Evolutionary conservation across 2,888 invertebrate species (phyloP).

Genomic region (Pegoplata infirma): DNA sequence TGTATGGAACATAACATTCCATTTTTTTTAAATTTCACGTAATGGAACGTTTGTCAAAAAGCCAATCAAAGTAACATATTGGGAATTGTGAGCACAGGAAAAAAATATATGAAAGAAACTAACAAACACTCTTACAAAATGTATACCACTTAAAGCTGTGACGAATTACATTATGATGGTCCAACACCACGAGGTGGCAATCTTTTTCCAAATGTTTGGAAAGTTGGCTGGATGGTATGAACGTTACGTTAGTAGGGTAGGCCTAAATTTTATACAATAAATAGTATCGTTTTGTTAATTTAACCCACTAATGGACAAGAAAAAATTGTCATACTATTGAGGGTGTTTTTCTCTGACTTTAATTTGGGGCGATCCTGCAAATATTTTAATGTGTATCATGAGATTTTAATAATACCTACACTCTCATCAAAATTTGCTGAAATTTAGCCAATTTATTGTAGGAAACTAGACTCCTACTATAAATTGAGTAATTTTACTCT

Average conservation of each 20-base stretch:
- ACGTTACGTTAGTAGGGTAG: no score
- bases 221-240: background rate
- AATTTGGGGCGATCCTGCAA: no score
- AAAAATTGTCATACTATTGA: no score
- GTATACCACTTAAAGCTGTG: conserved; percentile 58
- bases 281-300: background rate
- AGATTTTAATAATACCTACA: no score
- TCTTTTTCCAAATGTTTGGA: conserved; percentile 40
- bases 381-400: no score
- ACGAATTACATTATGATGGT: conserved; percentile 65
- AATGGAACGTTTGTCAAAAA: conserved; percentile 60
- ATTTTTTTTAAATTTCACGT: conserved; percentile 28
- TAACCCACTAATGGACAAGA: background rate
- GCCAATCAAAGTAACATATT: conserved; percentile 56
- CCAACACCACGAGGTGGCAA: conserved; percentile 58
- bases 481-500: no score
- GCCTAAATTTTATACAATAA: conserved; percentile 7
- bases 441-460: no score
- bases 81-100: conserved; percentile 19
- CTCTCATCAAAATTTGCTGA: no score
- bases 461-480: no score
- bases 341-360: no score
- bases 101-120: conserved; percentile 24
- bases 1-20: conserved; percentile 17
- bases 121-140: background rate